phyloP scores from a whole-genome alignment of 1,140 invertebrate species.

The Heterodera carotae region DNA sequence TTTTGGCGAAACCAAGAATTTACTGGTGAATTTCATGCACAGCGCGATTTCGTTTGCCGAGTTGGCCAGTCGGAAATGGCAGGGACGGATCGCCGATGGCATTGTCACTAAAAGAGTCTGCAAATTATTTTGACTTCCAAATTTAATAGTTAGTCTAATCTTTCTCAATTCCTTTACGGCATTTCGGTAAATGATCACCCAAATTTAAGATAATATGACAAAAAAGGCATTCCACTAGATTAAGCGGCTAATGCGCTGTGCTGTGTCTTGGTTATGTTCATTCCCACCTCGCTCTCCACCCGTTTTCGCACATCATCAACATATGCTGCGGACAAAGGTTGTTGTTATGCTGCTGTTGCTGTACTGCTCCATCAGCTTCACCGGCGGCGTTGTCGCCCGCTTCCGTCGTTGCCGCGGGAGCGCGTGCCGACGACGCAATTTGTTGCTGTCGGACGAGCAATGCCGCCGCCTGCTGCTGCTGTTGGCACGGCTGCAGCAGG shows the following conservation, averaged over 20 bases:
- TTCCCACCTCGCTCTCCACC: constrained; percentile 14
- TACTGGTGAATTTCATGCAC: constrained; percentile 47
- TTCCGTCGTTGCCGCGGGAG: background rate
- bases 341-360: background rate
- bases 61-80: constrained; percentile 53
- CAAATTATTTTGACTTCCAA: background rate
- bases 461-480: background rate
- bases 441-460: background rate
- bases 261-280: no score
- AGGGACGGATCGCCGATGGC: constrained; percentile 49
- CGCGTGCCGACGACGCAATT: background rate
- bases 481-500: constrained; percentile 4
- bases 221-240: no score
- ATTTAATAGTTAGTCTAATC: background rate
- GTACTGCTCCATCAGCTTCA: constrained; percentile 3
- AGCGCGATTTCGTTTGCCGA: constrained; percentile 43
- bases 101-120: constrained; percentile 56
- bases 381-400: background rate
- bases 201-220: no score
- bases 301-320: constrained; percentile 6
- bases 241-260: no score
- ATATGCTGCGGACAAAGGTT: constrained; percentile 11
- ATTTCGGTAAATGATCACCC: no score
- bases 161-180: no score
- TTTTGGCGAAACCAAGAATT: background rate